Percentiles rank a stretch among this genome's conserved stretches.
Evolutionary conservation across 2,888 invertebrate species (phyloP).

Genomic region (Dynastes maya): DNA sequence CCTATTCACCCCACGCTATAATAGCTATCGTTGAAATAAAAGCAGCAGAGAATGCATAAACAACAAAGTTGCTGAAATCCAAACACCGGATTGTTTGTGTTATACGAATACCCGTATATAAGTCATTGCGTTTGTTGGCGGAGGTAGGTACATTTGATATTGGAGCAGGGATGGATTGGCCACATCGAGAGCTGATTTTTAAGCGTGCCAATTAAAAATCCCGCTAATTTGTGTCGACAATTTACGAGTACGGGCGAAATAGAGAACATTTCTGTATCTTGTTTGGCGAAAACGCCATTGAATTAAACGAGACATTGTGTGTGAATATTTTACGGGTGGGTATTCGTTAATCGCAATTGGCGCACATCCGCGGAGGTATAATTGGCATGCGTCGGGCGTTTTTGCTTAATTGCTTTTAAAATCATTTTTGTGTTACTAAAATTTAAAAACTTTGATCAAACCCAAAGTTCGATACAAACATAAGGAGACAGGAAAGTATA

Average conservation of each 20-base stretch:
- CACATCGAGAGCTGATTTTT: neutral
- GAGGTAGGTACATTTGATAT: conserved; percentile 9
- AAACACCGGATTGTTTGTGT: conserved; percentile 3
- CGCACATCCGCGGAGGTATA: neutral
- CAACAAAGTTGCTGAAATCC: neutral
- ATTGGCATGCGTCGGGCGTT: neutral
- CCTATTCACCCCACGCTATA: neutral
- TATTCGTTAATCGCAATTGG: conserved; percentile 21
- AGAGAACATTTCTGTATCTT: conserved; percentile 14
- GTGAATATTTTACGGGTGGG: conserved; percentile 24
- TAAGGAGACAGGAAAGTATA: too few species aligned
- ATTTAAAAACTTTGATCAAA: too few species aligned
- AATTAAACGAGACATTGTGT: conserved; percentile 28
- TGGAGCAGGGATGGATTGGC: neutral
- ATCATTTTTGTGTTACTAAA: too few species aligned
- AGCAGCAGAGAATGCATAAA: neutral
- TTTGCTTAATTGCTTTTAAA: neutral
- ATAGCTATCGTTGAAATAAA: neutral
- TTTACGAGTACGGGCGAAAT: neutral
- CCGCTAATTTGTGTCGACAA: conserved; percentile 17
- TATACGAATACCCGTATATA: neutral
- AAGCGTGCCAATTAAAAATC: conserved; percentile 18
- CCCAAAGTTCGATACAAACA: too few species aligned
- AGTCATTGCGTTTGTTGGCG: neutral
- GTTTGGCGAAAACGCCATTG: conserved; percentile 15